phyloP scores from a whole-genome alignment of 1,140 invertebrate species.

The Philotrypesis tridentata region DNA sequence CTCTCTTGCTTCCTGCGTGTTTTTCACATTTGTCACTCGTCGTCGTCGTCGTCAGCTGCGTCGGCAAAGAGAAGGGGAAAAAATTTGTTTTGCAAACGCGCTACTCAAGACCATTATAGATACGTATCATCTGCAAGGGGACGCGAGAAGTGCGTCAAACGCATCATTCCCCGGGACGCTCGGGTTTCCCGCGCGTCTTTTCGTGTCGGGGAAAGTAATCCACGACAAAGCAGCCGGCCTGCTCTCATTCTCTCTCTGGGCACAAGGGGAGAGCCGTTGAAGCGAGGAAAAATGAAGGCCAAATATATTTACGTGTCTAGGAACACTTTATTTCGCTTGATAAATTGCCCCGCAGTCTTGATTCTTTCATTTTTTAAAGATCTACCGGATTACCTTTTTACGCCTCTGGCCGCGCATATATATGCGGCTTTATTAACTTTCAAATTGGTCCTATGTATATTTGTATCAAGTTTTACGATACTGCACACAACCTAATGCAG shows the following conservation, averaged over 20 bases:
- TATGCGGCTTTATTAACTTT: slow-evolving; percentile 35
- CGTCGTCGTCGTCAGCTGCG: no score
- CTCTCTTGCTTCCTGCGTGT: not conserved
- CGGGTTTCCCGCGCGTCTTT: no score
- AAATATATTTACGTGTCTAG: slow-evolving; percentile 34
- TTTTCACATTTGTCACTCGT: slow-evolving; percentile 2
- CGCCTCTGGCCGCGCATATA: not conserved
- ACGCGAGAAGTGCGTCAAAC: not conserved
- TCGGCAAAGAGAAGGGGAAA: no score
- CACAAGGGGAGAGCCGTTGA: not conserved
- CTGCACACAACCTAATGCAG: not conserved
- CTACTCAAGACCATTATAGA: slow-evolving; percentile 16
- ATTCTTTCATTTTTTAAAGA: slow-evolving; percentile 34
- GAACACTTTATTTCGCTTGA: slow-evolving; percentile 32
- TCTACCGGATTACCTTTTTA: slow-evolving; percentile 23
- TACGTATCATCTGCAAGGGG: slow-evolving; percentile 11
- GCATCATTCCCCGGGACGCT: slow-evolving; percentile 11
- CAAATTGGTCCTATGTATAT: slow-evolving; percentile 19
- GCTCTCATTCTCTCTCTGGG: no score
- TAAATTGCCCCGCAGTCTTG: slow-evolving; percentile 22
- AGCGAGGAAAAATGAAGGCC: slow-evolving; percentile 2
- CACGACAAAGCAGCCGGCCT: no score
- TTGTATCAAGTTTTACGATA: not conserved
- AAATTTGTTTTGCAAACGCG: not conserved
- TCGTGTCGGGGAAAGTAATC: no score